Conservation (phyloP, 2,113 vertebrate genomes). For the Arvicanthis niloticus region DNA sequence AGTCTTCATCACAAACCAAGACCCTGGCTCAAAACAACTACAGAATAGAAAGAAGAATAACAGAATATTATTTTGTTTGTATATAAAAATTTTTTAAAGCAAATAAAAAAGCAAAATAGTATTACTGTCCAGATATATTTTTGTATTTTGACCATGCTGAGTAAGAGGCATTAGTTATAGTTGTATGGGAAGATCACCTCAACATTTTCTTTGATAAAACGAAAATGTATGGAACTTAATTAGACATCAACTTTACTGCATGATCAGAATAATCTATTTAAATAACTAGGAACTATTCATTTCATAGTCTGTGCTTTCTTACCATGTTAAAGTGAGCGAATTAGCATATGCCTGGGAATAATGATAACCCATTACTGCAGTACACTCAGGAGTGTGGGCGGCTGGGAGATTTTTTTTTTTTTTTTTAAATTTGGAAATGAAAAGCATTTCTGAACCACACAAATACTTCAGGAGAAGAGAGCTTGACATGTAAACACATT, state of each 20-base stretch:
- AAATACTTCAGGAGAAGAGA: conserved; percentile 59
- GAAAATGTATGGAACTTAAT: conserved; percentile 46
- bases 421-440: conserved; percentile 60
- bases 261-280: conserved; percentile 51
- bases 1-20: not conserved
- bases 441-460: conserved; percentile 63
- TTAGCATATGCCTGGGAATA: conserved; percentile 75
- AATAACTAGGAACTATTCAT: conserved; percentile 59
- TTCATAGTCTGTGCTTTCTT: conserved; percentile 65
- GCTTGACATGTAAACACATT: conserved; percentile 60
- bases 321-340: conserved; percentile 63
- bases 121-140: not conserved
- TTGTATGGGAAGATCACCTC: not conserved
- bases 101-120: not conserved
- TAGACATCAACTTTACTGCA: not conserved
- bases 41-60: not conserved
- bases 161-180: not conserved
- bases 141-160: conserved; percentile 38
- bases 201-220: conserved; percentile 46
- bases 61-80: not conserved
- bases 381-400: conserved; percentile 56
- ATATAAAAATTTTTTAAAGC: not conserved
- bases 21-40: not conserved
- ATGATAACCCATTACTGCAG: conserved; percentile 64
- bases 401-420: conserved; percentile 38